phyloP scores from a whole-genome alignment of 2,113 vertebrate genomes.

The Pseudopodoces humilis region DNA sequence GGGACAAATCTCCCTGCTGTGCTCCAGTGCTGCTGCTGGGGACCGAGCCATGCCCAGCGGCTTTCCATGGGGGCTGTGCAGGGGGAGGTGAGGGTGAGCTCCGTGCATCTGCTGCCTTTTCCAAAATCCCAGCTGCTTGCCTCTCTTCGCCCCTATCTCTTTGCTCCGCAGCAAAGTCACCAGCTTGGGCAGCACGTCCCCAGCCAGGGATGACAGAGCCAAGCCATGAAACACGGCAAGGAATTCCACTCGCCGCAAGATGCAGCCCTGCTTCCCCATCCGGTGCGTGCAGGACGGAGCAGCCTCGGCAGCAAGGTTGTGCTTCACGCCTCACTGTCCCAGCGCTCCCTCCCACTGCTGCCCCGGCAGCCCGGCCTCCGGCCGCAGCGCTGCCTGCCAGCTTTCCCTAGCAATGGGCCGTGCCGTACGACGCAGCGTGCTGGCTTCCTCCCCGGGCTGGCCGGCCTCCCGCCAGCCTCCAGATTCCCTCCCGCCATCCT shows the following conservation, averaged over 20 bases:
- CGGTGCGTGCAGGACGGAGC: accelerated
- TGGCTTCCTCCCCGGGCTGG: neutral
- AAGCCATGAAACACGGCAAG: accelerated
- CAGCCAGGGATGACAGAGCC: neutral
- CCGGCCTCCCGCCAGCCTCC: neutral
- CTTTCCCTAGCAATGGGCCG: constrained; percentile 27
- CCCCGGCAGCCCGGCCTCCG: neutral
- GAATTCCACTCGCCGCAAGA: neutral
- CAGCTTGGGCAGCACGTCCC: neutral
- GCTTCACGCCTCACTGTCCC: accelerated
- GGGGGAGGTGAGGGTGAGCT: neutral
- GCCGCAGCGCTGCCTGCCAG: neutral
- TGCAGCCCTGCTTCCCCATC: neutral
- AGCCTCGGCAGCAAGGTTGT: accelerated
- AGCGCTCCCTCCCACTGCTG: neutral
- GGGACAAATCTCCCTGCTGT: neutral
- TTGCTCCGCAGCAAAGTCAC: neutral
- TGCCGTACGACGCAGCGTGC: neutral
- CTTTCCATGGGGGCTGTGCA: neutral
- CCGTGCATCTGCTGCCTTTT: accelerated
- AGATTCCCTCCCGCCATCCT: neutral
- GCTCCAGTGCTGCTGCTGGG: too few relatives aligned
- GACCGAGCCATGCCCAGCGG: accelerated
- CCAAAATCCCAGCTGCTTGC: neutral
- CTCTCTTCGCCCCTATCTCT: neutral